A percentile compares a stretch with the other conserved stretches of the same genome.
Evolutionary conservation across 1,140 invertebrate genomes (phyloP).

Genomic region (Procambarus virginalis): DNA sequence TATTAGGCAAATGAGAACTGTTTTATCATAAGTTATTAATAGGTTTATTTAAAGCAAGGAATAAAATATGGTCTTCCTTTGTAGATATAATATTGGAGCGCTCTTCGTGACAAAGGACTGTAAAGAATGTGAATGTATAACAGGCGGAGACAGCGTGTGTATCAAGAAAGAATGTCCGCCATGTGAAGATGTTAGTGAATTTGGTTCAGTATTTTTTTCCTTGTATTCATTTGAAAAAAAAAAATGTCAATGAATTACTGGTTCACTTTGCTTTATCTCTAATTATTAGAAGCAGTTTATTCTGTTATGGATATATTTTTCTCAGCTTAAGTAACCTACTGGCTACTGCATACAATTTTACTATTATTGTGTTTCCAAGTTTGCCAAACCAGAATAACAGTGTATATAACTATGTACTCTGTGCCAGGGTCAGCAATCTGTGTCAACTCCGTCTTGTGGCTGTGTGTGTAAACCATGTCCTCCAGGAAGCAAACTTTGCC

Average conservation of each 20-base stretch:
- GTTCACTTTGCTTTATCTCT: no score
- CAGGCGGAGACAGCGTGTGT: constrained; percentile 82
- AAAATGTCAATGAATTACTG: no score
- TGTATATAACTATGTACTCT: no score
- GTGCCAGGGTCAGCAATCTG: constrained; percentile 75
- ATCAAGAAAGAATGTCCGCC: constrained; percentile 80
- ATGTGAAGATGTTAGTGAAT: constrained; percentile 75
- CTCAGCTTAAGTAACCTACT: no score
- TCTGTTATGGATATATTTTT: no score
- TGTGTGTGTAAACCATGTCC: constrained; percentile 86
- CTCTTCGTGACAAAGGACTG: constrained; percentile 83
- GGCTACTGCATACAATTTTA: no score
- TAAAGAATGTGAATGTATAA: constrained; percentile 83
- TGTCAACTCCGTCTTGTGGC: constrained; percentile 78
- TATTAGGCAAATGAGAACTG: background rate
- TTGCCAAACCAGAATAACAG: no score
- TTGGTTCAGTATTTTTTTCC: no score
- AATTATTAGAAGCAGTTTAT: no score
- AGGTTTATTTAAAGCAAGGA: background rate
- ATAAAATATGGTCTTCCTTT: background rate
- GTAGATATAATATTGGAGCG: constrained; percentile 82
- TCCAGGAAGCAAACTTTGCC: constrained; percentile 80
- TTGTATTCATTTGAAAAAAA: no score
- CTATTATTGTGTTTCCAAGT: no score
- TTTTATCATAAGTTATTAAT: background rate